These are phyloP conservation scores for Plemyria rubiginata DNA, from an alignment of 2,888 invertebrate species.

Conservation along the genomic window DNA sequence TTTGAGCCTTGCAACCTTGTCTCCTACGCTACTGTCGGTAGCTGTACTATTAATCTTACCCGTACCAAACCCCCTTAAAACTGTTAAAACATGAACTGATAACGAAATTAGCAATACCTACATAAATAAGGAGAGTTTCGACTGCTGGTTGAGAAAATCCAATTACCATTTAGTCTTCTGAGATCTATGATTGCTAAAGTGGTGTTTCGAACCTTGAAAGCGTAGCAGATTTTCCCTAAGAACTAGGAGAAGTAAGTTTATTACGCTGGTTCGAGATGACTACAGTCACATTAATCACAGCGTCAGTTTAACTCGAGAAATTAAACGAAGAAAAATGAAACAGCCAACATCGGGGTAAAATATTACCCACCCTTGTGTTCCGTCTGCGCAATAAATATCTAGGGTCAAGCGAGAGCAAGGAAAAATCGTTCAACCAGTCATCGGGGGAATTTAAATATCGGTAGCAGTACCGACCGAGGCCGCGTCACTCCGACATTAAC, in stretches of 20 bases:
- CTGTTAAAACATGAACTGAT: constrained; percentile 26
- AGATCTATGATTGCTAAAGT: constrained; percentile 41
- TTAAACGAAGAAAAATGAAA: constrained; percentile 49
- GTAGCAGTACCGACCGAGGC: constrained; percentile 68
- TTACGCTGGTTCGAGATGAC: constrained; percentile 29
- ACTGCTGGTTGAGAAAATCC: constrained; percentile 40
- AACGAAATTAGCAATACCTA: constrained; percentile 27
- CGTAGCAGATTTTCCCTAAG: constrained; percentile 16
- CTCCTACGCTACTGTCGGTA: too few species aligned
- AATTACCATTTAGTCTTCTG: constrained; percentile 40
- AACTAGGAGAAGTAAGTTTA: constrained; percentile 28
- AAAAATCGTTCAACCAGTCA: constrained; percentile 62
- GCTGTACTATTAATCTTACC: not conserved
- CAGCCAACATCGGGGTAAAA: constrained; percentile 42
- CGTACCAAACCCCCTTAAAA: not conserved
- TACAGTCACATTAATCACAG: constrained; percentile 38
- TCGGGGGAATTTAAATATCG: constrained; percentile 76
- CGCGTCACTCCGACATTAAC: constrained; percentile 75
- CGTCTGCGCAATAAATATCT: constrained; percentile 54
- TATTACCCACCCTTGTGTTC: constrained; percentile 52
- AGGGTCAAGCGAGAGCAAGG: constrained; percentile 52
- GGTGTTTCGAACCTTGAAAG: constrained; percentile 36
- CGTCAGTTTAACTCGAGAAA: constrained; percentile 41
- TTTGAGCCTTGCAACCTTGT: too few species aligned
- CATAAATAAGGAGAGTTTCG: constrained; percentile 37